Evolutionary conservation across 2,797 vertebrate genomes (phyloP).

Genomic region (Pelodytes ibericus): DNA sequence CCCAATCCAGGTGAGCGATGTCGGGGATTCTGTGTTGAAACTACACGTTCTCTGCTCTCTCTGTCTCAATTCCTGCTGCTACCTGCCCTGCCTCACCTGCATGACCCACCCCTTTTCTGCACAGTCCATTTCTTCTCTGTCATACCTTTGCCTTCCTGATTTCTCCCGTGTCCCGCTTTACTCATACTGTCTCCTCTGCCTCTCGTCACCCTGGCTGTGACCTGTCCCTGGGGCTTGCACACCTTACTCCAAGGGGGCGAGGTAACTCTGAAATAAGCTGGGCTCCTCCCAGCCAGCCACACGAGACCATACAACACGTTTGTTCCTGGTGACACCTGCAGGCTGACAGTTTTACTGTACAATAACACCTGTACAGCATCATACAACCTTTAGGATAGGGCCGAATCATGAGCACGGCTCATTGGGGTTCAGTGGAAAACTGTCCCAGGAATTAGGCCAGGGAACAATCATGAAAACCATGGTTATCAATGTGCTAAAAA

Average conservation of each 20-base stretch:
- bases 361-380: no score
- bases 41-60: neutral
- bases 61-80: constrained; percentile 12
- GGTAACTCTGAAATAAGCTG: neutral
- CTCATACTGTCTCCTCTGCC: neutral
- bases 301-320: neutral
- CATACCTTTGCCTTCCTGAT: neutral
- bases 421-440: no score
- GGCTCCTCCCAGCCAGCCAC: neutral
- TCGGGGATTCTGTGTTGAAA: neutral
- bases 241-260: constrained; percentile 16
- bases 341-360: neutral
- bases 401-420: no score
- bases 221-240: neutral
- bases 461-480: no score
- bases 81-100: constrained; percentile 22
- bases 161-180: neutral
- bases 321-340: constrained; percentile 15
- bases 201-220: neutral
- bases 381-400: neutral
- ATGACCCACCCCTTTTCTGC: constrained; percentile 12
- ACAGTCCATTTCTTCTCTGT: neutral
- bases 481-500: no score
- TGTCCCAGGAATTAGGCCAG: no score
- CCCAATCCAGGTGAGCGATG: neutral